These are phyloP conservation scores for Panorpa germanica DNA, from an alignment of 2,888 invertebrate species.

Conservation along the genomic window DNA sequence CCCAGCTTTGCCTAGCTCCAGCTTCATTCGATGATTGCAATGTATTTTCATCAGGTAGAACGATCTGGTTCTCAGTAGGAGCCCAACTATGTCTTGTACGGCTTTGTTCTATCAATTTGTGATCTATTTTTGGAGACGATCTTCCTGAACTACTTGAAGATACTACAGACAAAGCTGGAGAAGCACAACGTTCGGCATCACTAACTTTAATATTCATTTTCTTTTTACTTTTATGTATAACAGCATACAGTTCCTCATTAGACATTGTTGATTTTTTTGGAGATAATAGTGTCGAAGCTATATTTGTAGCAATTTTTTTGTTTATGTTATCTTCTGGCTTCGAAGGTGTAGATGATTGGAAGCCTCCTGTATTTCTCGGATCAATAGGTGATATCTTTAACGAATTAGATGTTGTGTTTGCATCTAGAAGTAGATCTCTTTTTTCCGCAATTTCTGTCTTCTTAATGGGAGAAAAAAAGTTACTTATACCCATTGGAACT, in stretches of 20 bases:
- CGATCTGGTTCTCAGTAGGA: constrained; percentile 26
- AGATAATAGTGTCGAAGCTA: constrained; percentile 33
- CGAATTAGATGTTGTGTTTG: constrained; percentile 21
- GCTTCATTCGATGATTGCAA: constrained; percentile 17
- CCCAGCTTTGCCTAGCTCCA: constrained; percentile 25
- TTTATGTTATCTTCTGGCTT: constrained; percentile 19
- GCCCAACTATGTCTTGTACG: constrained; percentile 44
- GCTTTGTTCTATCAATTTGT: constrained; percentile 18
- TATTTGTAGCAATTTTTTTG: constrained; percentile 29
- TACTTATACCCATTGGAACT: constrained; percentile 13
- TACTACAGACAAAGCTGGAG: constrained; percentile 26
- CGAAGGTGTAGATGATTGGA: constrained; percentile 50
- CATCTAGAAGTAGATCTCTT: constrained; percentile 9
- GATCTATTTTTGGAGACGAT: constrained; percentile 24
- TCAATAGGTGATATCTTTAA: constrained; percentile 48
- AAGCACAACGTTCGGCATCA: constrained; percentile 27
- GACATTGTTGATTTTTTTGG: constrained; percentile 56
- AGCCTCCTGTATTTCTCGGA: constrained; percentile 35
- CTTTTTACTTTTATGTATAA: constrained; percentile 59
- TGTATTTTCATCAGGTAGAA: constrained; percentile 19
- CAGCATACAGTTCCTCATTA: constrained; percentile 59
- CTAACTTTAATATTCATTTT: constrained; percentile 45
- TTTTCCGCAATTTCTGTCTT: constrained; percentile 12
- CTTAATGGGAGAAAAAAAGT: constrained; percentile 14
- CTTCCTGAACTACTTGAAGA: constrained; percentile 32